Conservation (phyloP, 2,888 invertebrate species). For the Cancer borealis region DNA sequence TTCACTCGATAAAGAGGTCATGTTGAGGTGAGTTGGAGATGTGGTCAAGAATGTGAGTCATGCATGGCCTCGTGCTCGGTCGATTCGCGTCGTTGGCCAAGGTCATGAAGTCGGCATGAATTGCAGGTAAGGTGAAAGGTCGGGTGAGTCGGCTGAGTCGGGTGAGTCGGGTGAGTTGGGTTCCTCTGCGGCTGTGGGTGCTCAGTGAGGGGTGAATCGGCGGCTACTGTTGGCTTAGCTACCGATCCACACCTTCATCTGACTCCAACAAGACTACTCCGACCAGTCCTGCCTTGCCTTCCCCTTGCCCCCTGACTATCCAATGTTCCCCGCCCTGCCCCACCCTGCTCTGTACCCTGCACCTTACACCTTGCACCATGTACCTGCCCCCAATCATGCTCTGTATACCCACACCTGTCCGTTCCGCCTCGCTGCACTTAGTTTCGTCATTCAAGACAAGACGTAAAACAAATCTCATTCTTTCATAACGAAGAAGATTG, state of each 20-base stretch:
- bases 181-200: neutral
- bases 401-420: neutral
- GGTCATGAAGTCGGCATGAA: neutral
- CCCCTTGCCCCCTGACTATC: neutral
- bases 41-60: neutral
- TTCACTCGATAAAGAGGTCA: neutral
- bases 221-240: neutral
- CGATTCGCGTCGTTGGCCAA: neutral
- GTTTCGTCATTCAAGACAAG: slow-evolving; percentile 8
- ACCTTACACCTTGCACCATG: neutral
- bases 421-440: neutral
- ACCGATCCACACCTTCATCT: neutral
- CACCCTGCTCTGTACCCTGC: neutral
- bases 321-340: neutral
- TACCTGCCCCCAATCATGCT: neutral
- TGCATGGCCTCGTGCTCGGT: neutral
- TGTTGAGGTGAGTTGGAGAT: neutral
- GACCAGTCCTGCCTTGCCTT: neutral
- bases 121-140: neutral
- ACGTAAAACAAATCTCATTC: neutral
- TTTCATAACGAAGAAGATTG: neutral
- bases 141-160: neutral
- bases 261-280: neutral
- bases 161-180: neutral
- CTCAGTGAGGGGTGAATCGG: neutral